Percentiles rank a stretch among this genome's conserved stretches.
Evolutionary conservation across 2,888 invertebrate species (phyloP).

Genomic region (Argyresthia goedartella): DNA sequence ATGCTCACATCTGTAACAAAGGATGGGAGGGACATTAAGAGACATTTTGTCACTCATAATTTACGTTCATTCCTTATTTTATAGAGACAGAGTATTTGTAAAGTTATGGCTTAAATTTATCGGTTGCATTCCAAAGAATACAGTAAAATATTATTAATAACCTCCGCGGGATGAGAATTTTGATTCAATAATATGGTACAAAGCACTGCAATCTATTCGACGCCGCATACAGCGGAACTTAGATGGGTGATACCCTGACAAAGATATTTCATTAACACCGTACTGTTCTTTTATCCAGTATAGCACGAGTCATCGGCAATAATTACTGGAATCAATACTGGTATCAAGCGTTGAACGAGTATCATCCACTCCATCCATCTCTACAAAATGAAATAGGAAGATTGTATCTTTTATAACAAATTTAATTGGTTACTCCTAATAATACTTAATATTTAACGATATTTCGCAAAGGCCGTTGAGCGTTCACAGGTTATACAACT

Average conservation of each 20-base stretch:
- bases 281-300: constrained; percentile 14
- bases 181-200: background rate
- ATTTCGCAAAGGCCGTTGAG: background rate
- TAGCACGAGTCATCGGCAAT: constrained; percentile 40
- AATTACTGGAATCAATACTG: constrained; percentile 33
- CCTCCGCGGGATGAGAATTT: background rate
- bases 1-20: constrained; percentile 41
- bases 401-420: constrained; percentile 19
- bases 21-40: constrained; percentile 51
- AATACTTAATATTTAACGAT: background rate
- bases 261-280: constrained; percentile 14
- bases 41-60: constrained; percentile 64
- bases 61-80: constrained; percentile 38
- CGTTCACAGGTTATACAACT: background rate
- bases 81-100: constrained; percentile 37
- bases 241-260: background rate
- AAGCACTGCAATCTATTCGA: too few relatives aligned
- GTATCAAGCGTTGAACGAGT: background rate
- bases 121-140: constrained; percentile 19
- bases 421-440: constrained; percentile 11
- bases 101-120: constrained; percentile 38
- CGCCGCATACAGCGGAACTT: background rate
- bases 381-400: constrained; percentile 13
- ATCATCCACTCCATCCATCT: constrained; percentile 11
- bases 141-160: background rate